Percentiles rank a stretch among this genome's conserved stretches.
Evolutionary conservation across 2,888 invertebrate genomes (phyloP).

Genomic region (Operophtera brumata): DNA sequence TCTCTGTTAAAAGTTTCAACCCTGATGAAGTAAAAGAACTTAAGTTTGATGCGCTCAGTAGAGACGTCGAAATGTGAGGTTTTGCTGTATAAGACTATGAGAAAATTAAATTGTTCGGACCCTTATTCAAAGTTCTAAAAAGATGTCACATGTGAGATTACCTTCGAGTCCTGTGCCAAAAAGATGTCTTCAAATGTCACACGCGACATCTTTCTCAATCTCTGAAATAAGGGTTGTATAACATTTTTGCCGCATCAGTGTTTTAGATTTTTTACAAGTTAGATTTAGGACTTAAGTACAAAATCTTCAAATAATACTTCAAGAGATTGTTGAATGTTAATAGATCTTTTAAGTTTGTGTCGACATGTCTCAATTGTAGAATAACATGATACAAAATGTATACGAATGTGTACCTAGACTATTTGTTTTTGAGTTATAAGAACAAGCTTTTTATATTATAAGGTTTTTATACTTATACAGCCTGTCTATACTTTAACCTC

Average conservation of each 20-base stretch:
- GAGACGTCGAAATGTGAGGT: conserved; percentile 70
- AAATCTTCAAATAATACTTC: neutral
- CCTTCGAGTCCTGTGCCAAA: neutral
- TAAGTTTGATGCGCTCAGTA: conserved; percentile 61
- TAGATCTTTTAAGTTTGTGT: no score
- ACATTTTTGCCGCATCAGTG: no score
- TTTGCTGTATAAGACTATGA: neutral
- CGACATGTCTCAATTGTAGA: neutral
- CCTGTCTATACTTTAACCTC: no score
- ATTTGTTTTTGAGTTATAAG: neutral
- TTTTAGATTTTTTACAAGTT: no score
- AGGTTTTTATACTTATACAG: neutral
- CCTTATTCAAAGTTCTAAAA: neutral
- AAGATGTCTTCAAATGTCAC: neutral
- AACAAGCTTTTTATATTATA: neutral
- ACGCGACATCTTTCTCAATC: neutral
- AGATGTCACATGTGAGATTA: neutral
- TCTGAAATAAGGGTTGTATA: neutral
- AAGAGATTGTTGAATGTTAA: no score
- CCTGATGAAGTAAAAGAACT: conserved; percentile 71
- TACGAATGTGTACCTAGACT: neutral
- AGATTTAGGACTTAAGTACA: neutral
- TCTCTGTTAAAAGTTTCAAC: conserved; percentile 68
- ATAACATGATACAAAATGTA: neutral
- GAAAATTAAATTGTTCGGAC: neutral